A percentile compares a stretch with the other conserved stretches of the same genome.
These are phyloP conservation scores for Parnassius apollo DNA, from an alignment of 2,888 invertebrate genomes.

Conservation along the genomic window DNA sequence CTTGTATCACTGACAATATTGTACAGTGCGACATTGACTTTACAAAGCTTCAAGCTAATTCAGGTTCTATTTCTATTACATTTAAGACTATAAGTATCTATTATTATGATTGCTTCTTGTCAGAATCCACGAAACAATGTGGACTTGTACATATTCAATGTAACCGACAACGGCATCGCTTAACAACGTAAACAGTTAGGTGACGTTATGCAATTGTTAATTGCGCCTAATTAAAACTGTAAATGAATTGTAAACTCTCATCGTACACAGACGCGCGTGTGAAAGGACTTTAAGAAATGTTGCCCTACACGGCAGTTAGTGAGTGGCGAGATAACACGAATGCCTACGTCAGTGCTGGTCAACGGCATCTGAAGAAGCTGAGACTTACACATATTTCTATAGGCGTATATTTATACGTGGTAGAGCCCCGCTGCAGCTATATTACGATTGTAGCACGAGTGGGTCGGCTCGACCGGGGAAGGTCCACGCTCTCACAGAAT, in stretches of 20 bases:
- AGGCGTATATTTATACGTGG: background rate
- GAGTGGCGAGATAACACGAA: conserved; percentile 19
- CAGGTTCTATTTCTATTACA: too few species aligned
- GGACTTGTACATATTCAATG: conserved; percentile 21
- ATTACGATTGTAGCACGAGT: too few species aligned
- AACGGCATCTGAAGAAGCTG: background rate
- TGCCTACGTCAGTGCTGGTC: too few species aligned
- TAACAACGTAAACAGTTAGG: conserved; percentile 60
- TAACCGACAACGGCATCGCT: conserved; percentile 33
- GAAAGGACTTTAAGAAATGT: conserved; percentile 30
- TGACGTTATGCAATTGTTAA: conserved; percentile 58
- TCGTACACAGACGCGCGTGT: conserved; percentile 29
- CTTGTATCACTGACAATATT: too few species aligned
- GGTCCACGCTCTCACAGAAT: too few species aligned
- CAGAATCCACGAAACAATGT: background rate
- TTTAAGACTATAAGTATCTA: too few species aligned
- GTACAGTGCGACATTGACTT: too few species aligned
- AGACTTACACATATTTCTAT: background rate
- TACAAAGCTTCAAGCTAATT: too few species aligned
- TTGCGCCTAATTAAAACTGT: conserved; percentile 64
- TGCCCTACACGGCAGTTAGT: conserved; percentile 22
- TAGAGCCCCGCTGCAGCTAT: too few species aligned
- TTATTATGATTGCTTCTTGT: too few species aligned
- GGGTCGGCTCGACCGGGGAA: too few species aligned
- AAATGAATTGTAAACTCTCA: conserved; percentile 33